phyloP scores from a whole-genome alignment of 2,888 invertebrate genomes.

The Acleris cristana region DNA sequence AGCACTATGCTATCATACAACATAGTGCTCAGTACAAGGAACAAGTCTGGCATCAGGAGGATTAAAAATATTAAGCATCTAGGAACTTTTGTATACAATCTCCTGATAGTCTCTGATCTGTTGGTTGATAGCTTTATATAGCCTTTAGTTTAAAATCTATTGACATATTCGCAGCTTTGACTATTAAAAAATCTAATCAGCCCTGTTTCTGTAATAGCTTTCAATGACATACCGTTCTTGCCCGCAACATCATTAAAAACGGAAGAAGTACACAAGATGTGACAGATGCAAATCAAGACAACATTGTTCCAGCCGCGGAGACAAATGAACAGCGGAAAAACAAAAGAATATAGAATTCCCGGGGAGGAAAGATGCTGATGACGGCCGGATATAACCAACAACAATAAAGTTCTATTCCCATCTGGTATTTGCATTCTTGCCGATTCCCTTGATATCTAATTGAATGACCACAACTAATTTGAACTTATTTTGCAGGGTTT shows the following conservation, averaged over 20 bases:
- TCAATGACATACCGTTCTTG: neutral
- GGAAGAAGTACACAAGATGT: slow-evolving; percentile 12
- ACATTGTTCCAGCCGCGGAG: slow-evolving; percentile 20
- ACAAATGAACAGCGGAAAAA: slow-evolving; percentile 35
- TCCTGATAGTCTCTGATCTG: too few species aligned
- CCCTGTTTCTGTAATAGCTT: neutral
- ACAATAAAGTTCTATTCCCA: slow-evolving; percentile 11
- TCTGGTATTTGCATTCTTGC: slow-evolving; percentile 9
- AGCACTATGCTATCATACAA: too few species aligned
- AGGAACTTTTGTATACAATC: too few species aligned
- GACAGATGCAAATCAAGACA: slow-evolving; percentile 32
- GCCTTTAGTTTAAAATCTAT: too few species aligned
- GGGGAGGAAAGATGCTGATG: slow-evolving; percentile 20
- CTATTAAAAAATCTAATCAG: neutral
- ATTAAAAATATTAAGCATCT: too few species aligned
- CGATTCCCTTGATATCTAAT: slow-evolving; percentile 17
- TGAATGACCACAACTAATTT: neutral
- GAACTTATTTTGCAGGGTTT: slow-evolving; percentile 12
- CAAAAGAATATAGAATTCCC: slow-evolving; percentile 29
- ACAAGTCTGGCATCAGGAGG: too few species aligned
- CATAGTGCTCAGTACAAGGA: too few species aligned
- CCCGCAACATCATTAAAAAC: slow-evolving; percentile 8
- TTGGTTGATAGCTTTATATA: too few species aligned
- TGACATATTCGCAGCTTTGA: neutral
- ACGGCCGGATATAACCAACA: slow-evolving; percentile 21